Base-by-base conservation (phyloP, 2,888 invertebrate species). In the Temnothorax ravouxi region DNA sequence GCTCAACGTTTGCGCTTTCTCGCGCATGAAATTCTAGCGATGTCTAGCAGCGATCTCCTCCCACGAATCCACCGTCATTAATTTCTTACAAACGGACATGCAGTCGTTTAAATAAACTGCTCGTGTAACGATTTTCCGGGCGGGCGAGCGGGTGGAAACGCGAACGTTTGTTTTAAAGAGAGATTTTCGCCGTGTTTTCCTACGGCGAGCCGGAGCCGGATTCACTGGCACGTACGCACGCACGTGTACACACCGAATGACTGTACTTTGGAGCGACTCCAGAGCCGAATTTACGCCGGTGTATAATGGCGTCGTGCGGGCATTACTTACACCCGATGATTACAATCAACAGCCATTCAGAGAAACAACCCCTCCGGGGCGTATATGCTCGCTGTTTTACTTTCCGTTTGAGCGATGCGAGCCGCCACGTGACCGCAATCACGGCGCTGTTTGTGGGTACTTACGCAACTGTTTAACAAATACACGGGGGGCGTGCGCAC, bases 311-410 rank as follows among this genome's bases (percentile, higher is more conserved):
- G 88, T 88, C 90, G 90, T 89, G 89, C 91, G 91, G 91, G 93
- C 92, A 93, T 95, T 95, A 94, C 94, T 95, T 94, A 94, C 94
- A 93, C 91, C 92, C 92, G 91, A 93, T 92, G 94, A 94, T 94
- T 94, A 93, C 94, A 95, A 95, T 95, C 95, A 94, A 93, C 92
- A 92, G 91, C 93, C 91, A 95, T 95, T 94, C 94, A 94, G 91
- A 91, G 93, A 92, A 94, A 93, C 90, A 92, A 93, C 92, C 93
- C 66, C 92, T 91, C 91, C 90, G 87, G 89, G 89, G 85, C 89
- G 88, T 87, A 86, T 86, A 84, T 84, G 74, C 85, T 87, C 91
- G 90, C 90, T 93, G 93, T 94, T 94, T 94, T 93, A 93, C 92
- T 93, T 93, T 92, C 89, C 91, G 89, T 92, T 89, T 89, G 93